A percentile compares a stretch with the other conserved stretches of the same genome.
Evolutionary conservation across 2,888 invertebrate genomes (phyloP).

Genomic region (Drosophila helvetica): DNA sequence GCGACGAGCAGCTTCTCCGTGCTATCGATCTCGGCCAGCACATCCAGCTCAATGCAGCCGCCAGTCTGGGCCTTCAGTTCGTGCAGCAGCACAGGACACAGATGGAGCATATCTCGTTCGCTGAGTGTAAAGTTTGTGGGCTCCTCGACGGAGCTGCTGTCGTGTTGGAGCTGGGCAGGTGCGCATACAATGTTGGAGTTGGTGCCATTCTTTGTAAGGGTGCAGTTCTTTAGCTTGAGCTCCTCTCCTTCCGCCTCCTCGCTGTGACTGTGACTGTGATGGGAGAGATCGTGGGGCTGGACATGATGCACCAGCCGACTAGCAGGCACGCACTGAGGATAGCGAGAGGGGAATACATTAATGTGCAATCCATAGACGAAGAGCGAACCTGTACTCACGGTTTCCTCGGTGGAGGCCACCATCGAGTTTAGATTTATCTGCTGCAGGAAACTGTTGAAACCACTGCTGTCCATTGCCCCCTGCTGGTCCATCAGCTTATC

Average conservation of each 20-base stretch:
- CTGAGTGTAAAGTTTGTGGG: slow-evolving; percentile 61
- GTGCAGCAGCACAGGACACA: slow-evolving; percentile 89
- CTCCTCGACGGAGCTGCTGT: slow-evolving; percentile 23
- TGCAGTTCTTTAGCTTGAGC: slow-evolving; percentile 55
- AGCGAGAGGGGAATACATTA: not conserved
- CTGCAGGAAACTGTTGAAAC: slow-evolving; percentile 88
- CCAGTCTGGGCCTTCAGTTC: slow-evolving; percentile 86
- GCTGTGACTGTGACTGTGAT: slow-evolving; percentile 44
- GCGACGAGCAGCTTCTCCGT: slow-evolving; percentile 41
- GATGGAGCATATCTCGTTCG: slow-evolving; percentile 82
- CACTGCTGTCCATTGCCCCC: slow-evolving; percentile 85
- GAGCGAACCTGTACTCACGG: slow-evolving; percentile 40
- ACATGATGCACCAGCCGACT: slow-evolving; percentile 73
- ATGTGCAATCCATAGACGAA: too few species aligned
- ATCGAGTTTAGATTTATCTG: slow-evolving; percentile 86
- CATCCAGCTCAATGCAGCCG: slow-evolving; percentile 85
- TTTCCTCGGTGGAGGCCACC: slow-evolving; percentile 80
- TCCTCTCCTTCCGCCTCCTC: slow-evolving; percentile 32
- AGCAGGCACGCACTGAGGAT: slow-evolving; percentile 69
- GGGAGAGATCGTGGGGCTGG: slow-evolving; percentile 65
- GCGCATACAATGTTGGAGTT: slow-evolving; percentile 49
- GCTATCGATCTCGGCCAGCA: slow-evolving; percentile 67
- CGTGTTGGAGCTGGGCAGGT: slow-evolving; percentile 24
- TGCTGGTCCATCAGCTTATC: slow-evolving; percentile 87
- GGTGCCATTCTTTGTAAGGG: slow-evolving; percentile 38